A percentile compares a stretch with the other conserved stretches of the same genome.
Conservation (phyloP, 2,888 invertebrate genomes). For the Yponomeuta cagnagella region DNA sequence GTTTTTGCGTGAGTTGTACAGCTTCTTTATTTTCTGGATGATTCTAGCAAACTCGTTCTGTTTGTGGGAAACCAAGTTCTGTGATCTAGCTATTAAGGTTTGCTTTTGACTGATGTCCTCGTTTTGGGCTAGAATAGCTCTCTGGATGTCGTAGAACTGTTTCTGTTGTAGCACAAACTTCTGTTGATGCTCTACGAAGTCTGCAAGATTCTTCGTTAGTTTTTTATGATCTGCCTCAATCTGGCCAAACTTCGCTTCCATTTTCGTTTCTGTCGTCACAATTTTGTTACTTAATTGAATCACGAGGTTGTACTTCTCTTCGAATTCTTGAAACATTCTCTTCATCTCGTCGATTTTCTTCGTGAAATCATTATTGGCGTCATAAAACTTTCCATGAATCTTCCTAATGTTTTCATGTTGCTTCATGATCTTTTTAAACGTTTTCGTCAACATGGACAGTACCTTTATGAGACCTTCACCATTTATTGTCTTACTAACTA, state of each 20-base stretch:
- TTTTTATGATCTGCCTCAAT: conserved; percentile 43
- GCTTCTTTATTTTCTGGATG: conserved; percentile 52
- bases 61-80: conserved; percentile 56
- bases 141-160: conserved; percentile 60
- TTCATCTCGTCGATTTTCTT: conserved; percentile 35
- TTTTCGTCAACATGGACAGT: conserved; percentile 55
- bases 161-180: conserved; percentile 56
- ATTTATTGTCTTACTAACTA: conserved; percentile 34
- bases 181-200: conserved; percentile 59
- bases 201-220: conserved; percentile 42
- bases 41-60: conserved; percentile 59
- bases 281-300: conserved; percentile 42
- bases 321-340: conserved; percentile 49
- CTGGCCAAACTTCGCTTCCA: conserved; percentile 37
- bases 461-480: conserved; percentile 59
- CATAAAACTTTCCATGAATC: conserved; percentile 42
- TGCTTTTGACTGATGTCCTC: conserved; percentile 59
- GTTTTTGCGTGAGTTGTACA: not conserved
- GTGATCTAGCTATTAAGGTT: conserved; percentile 53
- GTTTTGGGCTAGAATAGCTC: conserved; percentile 55
- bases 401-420: conserved; percentile 55
- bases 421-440: conserved; percentile 60
- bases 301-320: conserved; percentile 45
- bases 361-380: conserved; percentile 41
- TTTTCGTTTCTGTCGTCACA: conserved; percentile 36